Base-by-base conservation (phyloP, 2,113 vertebrate genomes). In the Notiomystis cincta region DNA sequence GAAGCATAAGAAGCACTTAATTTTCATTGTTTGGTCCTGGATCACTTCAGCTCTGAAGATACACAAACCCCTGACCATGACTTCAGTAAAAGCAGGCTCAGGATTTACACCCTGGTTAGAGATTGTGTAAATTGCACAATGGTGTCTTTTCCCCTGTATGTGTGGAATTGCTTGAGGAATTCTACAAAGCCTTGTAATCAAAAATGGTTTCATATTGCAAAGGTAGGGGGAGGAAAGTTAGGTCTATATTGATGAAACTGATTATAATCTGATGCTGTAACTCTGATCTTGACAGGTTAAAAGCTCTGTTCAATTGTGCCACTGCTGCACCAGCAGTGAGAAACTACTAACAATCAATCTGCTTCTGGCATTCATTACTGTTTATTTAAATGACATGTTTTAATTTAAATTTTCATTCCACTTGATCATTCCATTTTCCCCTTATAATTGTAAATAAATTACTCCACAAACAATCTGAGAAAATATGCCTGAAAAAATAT, bases 281-380 rank as follows among this genome's bases (percentile, higher is more conserved):
- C 28, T 73, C 75, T 71, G 6, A 48, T 83, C 57, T 56, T 93
- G 85, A 86, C 53, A 93, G 67, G 48, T 90, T 93, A 94, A 95
- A 93, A 93, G 51, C 82, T 93, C 88, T 78, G 35, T 62, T 92
- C 48, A 87, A 8, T 78, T 78, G 47, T 62, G 40, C 33, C 51
- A 72, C 70, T 75, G 53, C 60, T 60, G 53, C 50, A 93, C 58
- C 64, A 84, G 82, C 64, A 82, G 48, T n/a, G 48, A 83, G 60
- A 91, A 96, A 81, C 58, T 84, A 45, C 47, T 61, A 90, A 80
- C 67, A 90, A 67, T 91, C 64, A 88, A 73, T 90, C 79, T 90
- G 37, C 54, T 47, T 58, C 47, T 93, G 62, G 15, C 62, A 90
- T 87, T 94, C 91, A 70, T 85, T 89, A 67, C 33, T 90, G 64